phyloP scores from a whole-genome alignment of 2,113 vertebrate genomes.

The Mellivora capensis region DNA sequence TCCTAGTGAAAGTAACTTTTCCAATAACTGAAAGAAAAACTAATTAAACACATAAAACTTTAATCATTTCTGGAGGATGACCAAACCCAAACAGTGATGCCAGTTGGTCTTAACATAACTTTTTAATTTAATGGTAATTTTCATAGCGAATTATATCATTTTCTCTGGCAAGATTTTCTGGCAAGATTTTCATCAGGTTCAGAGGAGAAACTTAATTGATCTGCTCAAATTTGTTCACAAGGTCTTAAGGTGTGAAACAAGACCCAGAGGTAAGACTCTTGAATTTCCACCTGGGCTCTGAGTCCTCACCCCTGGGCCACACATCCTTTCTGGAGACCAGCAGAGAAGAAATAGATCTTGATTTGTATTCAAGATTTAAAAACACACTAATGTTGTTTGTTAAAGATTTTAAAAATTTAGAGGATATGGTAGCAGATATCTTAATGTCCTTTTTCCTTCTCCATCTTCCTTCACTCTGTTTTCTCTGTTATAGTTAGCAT shows the following conservation, averaged over 20 bases:
- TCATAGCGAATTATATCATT: not conserved
- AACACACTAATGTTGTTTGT: not conserved
- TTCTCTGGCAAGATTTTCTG: too few relatives aligned
- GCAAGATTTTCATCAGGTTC: not conserved
- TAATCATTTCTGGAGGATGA: constrained; percentile 29
- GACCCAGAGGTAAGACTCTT: not conserved
- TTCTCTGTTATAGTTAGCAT: not conserved
- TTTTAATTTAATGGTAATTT: not conserved
- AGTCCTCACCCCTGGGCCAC: not conserved
- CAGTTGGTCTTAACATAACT: constrained; percentile 16
- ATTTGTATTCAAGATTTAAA: not conserved
- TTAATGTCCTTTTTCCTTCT: not conserved
- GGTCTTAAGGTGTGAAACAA: not conserved
- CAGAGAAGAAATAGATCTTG: not conserved
- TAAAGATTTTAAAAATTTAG: not conserved
- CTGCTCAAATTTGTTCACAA: constrained; percentile 1
- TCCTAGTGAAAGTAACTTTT: not conserved
- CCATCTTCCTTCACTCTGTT: too few relatives aligned
- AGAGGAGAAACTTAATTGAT: constrained; percentile 20
- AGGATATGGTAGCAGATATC: not conserved
- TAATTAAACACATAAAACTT: constrained; percentile 36
- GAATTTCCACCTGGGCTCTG: accelerated
- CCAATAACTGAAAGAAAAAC: constrained; percentile 31
- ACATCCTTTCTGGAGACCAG: not conserved
- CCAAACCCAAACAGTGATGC: not conserved